These are phyloP conservation scores for Thryonomys swinderianus DNA, from an alignment of 2,113 vertebrate species.

Conservation along the genomic window DNA sequence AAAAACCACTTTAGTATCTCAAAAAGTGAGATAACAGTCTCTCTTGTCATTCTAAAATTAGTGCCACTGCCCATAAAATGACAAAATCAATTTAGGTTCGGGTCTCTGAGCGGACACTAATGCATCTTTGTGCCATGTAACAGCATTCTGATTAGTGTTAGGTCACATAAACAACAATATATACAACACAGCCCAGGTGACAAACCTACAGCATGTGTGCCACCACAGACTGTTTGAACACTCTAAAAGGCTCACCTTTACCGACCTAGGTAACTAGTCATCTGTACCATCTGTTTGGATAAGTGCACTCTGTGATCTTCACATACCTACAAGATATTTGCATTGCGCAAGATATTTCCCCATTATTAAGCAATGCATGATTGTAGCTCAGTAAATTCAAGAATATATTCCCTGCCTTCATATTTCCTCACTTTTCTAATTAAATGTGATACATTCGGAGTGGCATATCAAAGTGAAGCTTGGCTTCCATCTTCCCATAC, in stretches of 20 bases:
- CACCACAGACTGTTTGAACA: neutral
- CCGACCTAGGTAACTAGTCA: neutral
- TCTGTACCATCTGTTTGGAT: neutral
- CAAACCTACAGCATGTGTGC: neutral
- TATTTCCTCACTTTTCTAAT: slow-evolving; percentile 34
- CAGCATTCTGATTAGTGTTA: neutral
- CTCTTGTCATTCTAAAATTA: slow-evolving; percentile 26
- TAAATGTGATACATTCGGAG: neutral
- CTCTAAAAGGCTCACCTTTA: neutral
- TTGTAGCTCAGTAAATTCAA: neutral
- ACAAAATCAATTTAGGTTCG: slow-evolving; percentile 11
- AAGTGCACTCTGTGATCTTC: neutral
- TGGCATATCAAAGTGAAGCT: slow-evolving; percentile 10
- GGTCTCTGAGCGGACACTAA: slow-evolving; percentile 18
- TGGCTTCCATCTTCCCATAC: neutral
- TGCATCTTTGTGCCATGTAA: neutral
- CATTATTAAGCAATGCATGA: neutral
- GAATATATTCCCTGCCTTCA: neutral
- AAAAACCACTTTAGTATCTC: slow-evolving; percentile 12
- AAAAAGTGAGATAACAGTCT: neutral
- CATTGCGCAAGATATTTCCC: neutral
- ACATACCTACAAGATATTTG: neutral
- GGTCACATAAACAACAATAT: neutral
- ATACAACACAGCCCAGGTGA: neutral
- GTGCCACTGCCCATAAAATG: neutral